These are phyloP conservation scores for Chaenogobius annularis DNA, from an alignment of 2,113 vertebrate genomes.

Conservation along the genomic window DNA sequence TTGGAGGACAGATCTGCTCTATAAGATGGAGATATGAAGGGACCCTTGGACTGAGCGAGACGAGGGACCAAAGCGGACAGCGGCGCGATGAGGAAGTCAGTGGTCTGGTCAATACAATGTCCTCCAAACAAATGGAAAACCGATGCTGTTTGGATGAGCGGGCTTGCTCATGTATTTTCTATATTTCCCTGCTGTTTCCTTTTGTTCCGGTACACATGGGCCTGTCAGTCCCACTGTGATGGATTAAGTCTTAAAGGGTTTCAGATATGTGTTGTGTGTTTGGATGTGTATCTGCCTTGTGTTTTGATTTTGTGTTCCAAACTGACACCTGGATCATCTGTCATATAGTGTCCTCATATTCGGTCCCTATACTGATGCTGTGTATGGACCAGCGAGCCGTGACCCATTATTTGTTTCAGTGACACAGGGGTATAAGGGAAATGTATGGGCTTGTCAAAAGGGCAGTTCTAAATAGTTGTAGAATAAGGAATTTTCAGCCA, in stretches of 20 bases:
- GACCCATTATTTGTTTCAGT: constrained; percentile 29
- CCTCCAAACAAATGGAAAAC: constrained; percentile 2
- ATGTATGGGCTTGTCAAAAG: neutral
- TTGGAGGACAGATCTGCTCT: neutral
- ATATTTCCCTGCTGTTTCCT: constrained; percentile 7
- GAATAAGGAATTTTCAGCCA: neutral
- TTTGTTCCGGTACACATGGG: constrained; percentile 23
- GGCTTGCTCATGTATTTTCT: constrained; percentile 14
- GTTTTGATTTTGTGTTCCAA: constrained; percentile 49
- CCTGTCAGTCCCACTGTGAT: constrained; percentile 50
- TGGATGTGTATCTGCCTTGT: constrained; percentile 33
- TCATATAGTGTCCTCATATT: constrained; percentile 38
- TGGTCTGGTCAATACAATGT: neutral
- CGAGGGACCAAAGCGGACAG: neutral
- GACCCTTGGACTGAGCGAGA: neutral
- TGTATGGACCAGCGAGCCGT: constrained; percentile 1
- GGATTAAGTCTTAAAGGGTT: constrained; percentile 60
- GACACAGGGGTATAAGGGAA: neutral
- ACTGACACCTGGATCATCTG: constrained; percentile 47
- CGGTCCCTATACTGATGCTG: neutral
- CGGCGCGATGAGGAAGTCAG: neutral
- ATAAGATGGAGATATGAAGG: neutral
- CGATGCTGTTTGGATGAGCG: constrained; percentile 5
- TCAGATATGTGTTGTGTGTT: constrained; percentile 37
- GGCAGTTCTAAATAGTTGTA: neutral